Base-by-base conservation (phyloP, 1,140 invertebrate genomes). In the Apocrypta bakeri region DNA sequence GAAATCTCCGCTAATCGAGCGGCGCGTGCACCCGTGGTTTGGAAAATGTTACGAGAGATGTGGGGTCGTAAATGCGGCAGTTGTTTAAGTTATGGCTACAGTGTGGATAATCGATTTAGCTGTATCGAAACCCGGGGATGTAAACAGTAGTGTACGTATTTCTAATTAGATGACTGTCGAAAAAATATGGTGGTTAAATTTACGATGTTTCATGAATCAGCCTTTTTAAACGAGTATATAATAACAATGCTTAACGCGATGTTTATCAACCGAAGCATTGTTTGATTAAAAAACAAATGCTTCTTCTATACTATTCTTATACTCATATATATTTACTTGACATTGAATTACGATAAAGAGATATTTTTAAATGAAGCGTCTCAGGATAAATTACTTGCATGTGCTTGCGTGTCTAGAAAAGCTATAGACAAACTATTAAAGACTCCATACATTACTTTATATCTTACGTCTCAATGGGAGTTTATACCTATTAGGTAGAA, bases 1-100 rank as follows among this genome's bases (percentile, higher is more conserved):
- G 64, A 66, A 66, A 66, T 66, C 64, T 66, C 64, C 25, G 64
- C 64, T 29, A 66, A 66, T 29, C 24, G 27, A 66, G 64, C 64
- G 64, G 14, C 64, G 64, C 64, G 64, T 66, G 64, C 25, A 56
- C 48, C 7, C 48, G 17, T 56, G 48, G 48, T 21, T 56, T 6
- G 48, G 48, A 56, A n/a, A n/a, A 56, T 56, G 17, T 21, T 56
- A 21, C 48, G 21, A 56, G 48, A n/a, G 48, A 56, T 56, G 2
- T n/a, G 48, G 21, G 48, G n/a, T n/a, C 6, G 48, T 56, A 56
- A 48, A 21, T 21, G 48, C 48, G 48, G 6, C 48, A 56, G 48
- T 56, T 56, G 48, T 17, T n/a, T 56, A 17, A 9, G 3, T 37
- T 56, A 21, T 56, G 42, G 42, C 12, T 48, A 56, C 21, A 56